Base-by-base conservation (phyloP, 2,113 vertebrate genomes). In the Cricetomys ansorgei region DNA sequence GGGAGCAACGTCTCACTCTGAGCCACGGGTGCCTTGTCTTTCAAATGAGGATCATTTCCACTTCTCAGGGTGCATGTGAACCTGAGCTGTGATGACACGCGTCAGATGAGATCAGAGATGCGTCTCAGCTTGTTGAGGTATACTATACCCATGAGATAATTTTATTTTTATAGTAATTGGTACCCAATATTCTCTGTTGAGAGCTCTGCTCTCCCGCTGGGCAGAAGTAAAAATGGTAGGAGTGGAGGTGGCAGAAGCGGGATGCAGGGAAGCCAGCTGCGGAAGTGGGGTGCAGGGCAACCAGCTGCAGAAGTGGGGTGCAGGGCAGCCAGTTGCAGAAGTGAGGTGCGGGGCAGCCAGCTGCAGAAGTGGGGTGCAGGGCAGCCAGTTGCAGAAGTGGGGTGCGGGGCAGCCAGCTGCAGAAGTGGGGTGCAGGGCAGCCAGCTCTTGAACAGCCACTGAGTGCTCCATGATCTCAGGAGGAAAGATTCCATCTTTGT, bases 101-200 rank as follows among this genome's bases (percentile, higher is more conserved):
- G 13, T 89, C 92, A 16, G 80, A 89, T 89, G 0, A 0, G 94
- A 84, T 93, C 45, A 7, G 59, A 13, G 70, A 84, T 59, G 11
- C 0, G 86, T 81, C 90, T 73, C 83, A 77, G 88, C 89, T 65
- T 0, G 31, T 31, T 27, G 34, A 95, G 79, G 75, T 53, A 25
- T 43, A 59, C 83, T 53, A 25, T 43, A 59, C 83, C 77, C 62
- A 12, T 59, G 95, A 65, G 73, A 81, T 92, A 19, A 45, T 87
- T 89, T 86, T 77, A 86, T 79, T 86, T 97, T 84, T 85, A 65
- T 87, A 23, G 37, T 88, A 88, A 67, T 53, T 81, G 79, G 64
- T 57, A 89, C 43, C 55, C 50, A 85, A 53, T 79, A 76, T 2
- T 80, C 81, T 75, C 80, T 89, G 89, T 85, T 37, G 89, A 95